A percentile compares a stretch with the other conserved stretches of the same genome.
phyloP scores from a whole-genome alignment of 2,888 invertebrate genomes.

The Thecophora atra region DNA sequence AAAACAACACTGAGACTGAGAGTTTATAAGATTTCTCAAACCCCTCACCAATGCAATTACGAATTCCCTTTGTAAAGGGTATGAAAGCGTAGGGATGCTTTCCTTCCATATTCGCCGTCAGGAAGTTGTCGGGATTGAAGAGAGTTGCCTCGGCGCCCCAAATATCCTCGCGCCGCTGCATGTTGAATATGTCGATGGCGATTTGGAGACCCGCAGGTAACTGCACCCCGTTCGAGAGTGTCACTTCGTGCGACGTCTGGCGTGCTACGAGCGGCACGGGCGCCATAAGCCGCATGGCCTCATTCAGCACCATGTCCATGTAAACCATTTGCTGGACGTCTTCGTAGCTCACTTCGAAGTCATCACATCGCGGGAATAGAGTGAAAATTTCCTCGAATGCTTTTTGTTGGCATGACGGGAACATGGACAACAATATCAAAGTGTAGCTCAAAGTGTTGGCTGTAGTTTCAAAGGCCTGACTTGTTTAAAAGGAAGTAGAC shows the following conservation, averaged over 20 bases:
- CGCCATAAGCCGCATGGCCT: slow-evolving; percentile 60
- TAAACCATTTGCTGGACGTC: slow-evolving; percentile 58
- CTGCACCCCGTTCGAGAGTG: slow-evolving; percentile 54
- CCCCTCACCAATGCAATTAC: slow-evolving; percentile 62
- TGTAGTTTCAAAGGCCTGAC: slow-evolving; percentile 62
- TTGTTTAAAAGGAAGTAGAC: not conserved
- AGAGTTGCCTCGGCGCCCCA: slow-evolving; percentile 62
- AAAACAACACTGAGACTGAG: no score
- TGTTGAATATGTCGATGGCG: slow-evolving; percentile 58
- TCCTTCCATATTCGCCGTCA: slow-evolving; percentile 56
- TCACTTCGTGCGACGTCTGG: slow-evolving; percentile 51
- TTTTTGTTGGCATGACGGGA: slow-evolving; percentile 58
- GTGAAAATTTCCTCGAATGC: slow-evolving; percentile 56
- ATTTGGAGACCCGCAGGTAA: slow-evolving; percentile 60
- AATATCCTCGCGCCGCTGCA: slow-evolving; percentile 59
- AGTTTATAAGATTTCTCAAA: no score
- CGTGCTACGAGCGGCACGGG: slow-evolving; percentile 60
- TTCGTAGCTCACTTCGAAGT: slow-evolving; percentile 54
- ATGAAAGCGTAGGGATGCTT: slow-evolving; percentile 62
- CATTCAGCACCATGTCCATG: slow-evolving; percentile 60
- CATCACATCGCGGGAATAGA: slow-evolving; percentile 51
- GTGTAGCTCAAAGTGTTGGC: slow-evolving; percentile 56
- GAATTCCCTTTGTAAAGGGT: slow-evolving; percentile 62
- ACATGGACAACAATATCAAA: slow-evolving; percentile 58
- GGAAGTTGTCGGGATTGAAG: slow-evolving; percentile 63